Percentiles rank a stretch among this genome's conserved stretches.
Conservation (phyloP, 2,797 vertebrate species). For the Enteromius radiatus region DNA sequence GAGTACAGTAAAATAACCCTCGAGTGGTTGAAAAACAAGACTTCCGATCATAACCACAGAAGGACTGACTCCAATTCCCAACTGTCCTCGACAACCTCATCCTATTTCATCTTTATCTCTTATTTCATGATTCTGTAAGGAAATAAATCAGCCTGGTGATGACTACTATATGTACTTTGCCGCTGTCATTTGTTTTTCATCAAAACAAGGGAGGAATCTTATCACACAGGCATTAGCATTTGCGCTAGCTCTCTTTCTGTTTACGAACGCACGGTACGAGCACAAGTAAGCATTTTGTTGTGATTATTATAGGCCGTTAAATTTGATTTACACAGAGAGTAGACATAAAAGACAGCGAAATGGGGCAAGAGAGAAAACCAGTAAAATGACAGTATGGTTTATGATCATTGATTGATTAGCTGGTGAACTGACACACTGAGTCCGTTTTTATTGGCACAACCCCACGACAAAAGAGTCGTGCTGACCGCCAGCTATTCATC, state of each 20-base stretch:
- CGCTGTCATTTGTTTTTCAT: background rate
- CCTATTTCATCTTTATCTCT: background rate
- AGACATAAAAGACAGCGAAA: constrained; percentile 34
- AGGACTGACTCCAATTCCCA: background rate
- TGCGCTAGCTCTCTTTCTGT: constrained; percentile 5
- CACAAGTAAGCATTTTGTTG: constrained; percentile 48
- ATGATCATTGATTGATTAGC: constrained; percentile 63
- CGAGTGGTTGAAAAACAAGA: background rate
- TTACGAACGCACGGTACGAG: constrained; percentile 3
- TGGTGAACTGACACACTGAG: constrained; percentile 51
- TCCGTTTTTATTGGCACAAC: constrained; percentile 50
- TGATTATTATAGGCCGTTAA: constrained; percentile 57
- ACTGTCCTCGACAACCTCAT: background rate
- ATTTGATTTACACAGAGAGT: constrained; percentile 56
- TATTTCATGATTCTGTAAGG: background rate
- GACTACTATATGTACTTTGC: background rate
- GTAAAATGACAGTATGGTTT: constrained; percentile 55
- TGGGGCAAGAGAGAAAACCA: constrained; percentile 13
- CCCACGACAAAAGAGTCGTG: constrained; percentile 46
- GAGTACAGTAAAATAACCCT: background rate
- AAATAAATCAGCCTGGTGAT: constrained; percentile 3
- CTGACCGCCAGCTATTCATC: constrained; percentile 40
- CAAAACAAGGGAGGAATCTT: constrained; percentile 2
- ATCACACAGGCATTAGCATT: constrained; percentile 25
- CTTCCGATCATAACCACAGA: constrained; percentile 14